Percentiles rank a stretch among this genome's conserved stretches.
Conservation (phyloP, 2,888 invertebrate species). For the Callyntrura sp. region DNA sequence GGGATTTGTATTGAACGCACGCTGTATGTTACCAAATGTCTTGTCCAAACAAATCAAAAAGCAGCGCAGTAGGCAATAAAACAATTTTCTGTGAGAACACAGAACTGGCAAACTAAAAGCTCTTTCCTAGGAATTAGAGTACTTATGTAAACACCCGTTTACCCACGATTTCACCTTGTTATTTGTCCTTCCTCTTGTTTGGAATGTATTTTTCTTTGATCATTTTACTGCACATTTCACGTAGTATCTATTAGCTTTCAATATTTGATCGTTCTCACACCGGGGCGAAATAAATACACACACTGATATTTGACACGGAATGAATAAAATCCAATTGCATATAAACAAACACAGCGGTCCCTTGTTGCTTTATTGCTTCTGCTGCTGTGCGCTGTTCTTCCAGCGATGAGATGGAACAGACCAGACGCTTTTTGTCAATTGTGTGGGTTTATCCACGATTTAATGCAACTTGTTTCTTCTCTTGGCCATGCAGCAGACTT, state of each 20-base stretch:
- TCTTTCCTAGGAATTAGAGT: neutral
- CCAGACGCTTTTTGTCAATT: neutral
- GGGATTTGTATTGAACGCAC: neutral
- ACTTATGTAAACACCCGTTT: neutral
- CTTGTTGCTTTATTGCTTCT: too few relatives aligned
- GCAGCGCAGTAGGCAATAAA: neutral
- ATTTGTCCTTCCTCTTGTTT: slow-evolving; percentile 8
- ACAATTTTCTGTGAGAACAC: neutral
- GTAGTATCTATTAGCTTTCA: neutral
- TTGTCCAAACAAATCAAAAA: neutral
- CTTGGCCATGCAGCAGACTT: too few relatives aligned
- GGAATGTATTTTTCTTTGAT: neutral
- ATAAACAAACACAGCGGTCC: neutral
- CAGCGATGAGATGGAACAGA: slow-evolving; percentile 6
- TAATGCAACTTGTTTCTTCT: neutral
- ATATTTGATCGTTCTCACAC: neutral
- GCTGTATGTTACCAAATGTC: neutral
- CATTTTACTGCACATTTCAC: neutral
- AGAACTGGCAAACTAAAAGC: neutral
- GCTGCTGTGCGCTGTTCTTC: neutral
- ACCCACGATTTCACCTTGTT: neutral
- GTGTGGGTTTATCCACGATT: neutral
- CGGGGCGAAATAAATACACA: too few relatives aligned
- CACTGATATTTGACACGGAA: neutral
- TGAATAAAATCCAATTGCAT: neutral